Evolutionary conservation across 2,113 vertebrate species (phyloP), one percentile per base, ranked within the genome.

Genomic region (Sitta europaea): DNA sequence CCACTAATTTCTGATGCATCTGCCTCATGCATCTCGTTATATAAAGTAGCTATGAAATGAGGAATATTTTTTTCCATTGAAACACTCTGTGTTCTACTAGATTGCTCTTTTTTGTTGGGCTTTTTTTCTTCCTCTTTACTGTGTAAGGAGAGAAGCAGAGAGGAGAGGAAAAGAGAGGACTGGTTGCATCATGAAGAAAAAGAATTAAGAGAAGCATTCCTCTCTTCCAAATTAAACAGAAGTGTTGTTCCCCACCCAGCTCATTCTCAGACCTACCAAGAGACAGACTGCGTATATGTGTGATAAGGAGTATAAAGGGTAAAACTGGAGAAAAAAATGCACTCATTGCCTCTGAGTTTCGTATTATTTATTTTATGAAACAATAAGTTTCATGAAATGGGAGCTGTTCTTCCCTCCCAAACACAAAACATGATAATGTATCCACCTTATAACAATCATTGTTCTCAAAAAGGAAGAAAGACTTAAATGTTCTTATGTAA

Each of bases 131-230:
- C 4, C 2, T 9, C 7, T 18, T 73, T 70, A 9, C 23, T 71
- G 5, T 45, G 8, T 21, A 24, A 73, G 20, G 19, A 58, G 3
- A 24, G 6, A 5, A 48, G 17, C 2, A 35, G 79, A 36, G 25
- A 42, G 11, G 12, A 68, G 17, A 21, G 23, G 20, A 20, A 17
- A 28, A 40, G 22, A 12, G 13, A 74, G 10, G 24, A 19, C 7
- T 33, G 7, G 8, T 17, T 25, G 1, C 3, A 38, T 63, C 9
- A 20, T 29, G 14, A 77, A 82, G 43, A 57, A 28, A 67, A 27
- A 3, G 3, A 4, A 22, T 19, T 31, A 15, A 62, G 5, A 76
- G 35, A 7, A 63, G 2, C 2, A 77, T 33, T 47, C 0, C 19
- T 70, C 15, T 78, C 9, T 74, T 79, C 12, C 16, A 53, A 58